These are phyloP conservation scores for Anhinga anhinga DNA, from an alignment of 2,113 vertebrate genomes.

Conservation along the genomic window DNA sequence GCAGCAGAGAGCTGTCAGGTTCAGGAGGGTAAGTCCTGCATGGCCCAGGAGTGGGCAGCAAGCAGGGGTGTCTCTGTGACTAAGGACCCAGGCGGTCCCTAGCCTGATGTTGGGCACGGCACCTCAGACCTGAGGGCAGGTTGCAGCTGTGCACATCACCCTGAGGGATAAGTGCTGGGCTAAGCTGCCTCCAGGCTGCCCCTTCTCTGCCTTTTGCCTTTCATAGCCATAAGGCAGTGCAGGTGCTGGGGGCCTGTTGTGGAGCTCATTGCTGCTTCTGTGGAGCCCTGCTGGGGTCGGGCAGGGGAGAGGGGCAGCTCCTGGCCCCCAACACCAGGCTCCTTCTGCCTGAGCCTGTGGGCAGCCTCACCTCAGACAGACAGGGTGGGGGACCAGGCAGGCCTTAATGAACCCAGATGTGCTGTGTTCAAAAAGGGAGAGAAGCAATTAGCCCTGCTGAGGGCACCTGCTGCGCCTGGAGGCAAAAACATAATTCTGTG, in stretches of 20 bases:
- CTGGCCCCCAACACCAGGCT: not conserved
- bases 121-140: not conserved
- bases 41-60: not conserved
- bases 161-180: not conserved
- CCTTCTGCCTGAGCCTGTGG: fast-evolving
- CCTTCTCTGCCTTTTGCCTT: not conserved
- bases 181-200: not conserved
- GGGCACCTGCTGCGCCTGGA: no score
- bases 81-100: not conserved
- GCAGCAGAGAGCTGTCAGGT: not conserved
- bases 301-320: not conserved
- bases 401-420: not conserved
- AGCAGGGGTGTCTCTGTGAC: not conserved
- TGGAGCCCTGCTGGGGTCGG: no score
- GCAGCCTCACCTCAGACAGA: not conserved
- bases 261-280: no score
- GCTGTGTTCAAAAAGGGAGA: not conserved
- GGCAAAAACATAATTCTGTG: not conserved
- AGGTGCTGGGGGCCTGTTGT: not conserved
- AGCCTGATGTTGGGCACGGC: not conserved
- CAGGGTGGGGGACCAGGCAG: not conserved
- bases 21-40: not conserved
- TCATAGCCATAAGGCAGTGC: no score
- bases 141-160: not conserved
- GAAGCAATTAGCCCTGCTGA: not conserved